A percentile compares a stretch with the other conserved stretches of the same genome.
Conservation (phyloP, 1,140 invertebrate species). For the Gonioctena quinquepunctata region DNA sequence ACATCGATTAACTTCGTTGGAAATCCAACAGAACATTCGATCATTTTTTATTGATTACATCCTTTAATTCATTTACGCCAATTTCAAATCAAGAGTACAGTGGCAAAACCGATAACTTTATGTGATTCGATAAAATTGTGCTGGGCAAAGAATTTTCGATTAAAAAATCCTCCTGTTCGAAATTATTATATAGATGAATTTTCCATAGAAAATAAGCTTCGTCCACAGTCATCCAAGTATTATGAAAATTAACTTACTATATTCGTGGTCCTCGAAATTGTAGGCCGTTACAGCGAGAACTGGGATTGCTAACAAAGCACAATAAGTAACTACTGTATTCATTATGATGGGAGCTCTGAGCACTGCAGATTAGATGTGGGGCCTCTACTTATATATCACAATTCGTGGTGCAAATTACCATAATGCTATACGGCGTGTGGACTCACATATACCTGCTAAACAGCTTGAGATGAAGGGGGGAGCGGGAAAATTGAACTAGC, state of each 20-base stretch:
- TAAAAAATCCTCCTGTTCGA: too few species aligned
- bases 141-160: too few species aligned
- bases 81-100: too few species aligned
- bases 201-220: too few species aligned
- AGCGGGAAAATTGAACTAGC: not conserved
- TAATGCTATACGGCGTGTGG: not conserved
- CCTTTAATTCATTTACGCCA: too few species aligned
- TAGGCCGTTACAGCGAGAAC: not conserved
- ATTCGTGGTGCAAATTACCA: constrained; percentile 5
- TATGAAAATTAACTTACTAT: constrained; percentile 1
- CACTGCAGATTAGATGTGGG: constrained; percentile 1
- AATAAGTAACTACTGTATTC: not conserved
- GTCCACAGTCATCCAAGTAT: too few species aligned
- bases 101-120: too few species aligned
- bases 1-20: too few species aligned
- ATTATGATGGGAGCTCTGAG: not conserved
- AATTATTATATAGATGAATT: too few species aligned
- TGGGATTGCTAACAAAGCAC: not conserved
- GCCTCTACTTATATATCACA: constrained; percentile 11
- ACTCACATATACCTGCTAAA: not conserved
- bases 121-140: too few species aligned
- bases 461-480: not conserved
- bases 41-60: too few species aligned
- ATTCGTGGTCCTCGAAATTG: constrained; percentile 6
- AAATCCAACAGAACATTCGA: too few species aligned